Conservation (phyloP, 2,113 vertebrate genomes). For the Orycteropus afer region DNA sequence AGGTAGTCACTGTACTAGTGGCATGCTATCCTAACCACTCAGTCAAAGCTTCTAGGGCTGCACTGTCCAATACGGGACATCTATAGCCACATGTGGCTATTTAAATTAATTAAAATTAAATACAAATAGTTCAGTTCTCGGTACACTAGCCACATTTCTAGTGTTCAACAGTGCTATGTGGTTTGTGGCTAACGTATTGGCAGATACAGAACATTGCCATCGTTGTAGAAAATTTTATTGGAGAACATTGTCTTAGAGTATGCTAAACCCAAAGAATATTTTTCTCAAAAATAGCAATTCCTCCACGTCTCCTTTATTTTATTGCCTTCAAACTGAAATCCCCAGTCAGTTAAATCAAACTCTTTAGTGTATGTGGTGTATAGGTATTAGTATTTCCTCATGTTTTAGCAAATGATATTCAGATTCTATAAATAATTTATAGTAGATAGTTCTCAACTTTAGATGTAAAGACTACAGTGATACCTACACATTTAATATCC, state of each 20-base stretch:
- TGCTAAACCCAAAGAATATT: conserved; percentile 36
- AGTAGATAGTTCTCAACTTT: conserved; percentile 1
- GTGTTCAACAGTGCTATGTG: background rate
- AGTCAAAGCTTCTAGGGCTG: conserved; percentile 45
- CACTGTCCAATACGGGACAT: background rate
- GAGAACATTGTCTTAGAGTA: background rate
- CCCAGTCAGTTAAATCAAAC: background rate
- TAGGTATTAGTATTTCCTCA: background rate
- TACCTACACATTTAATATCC: background rate
- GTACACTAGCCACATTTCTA: conserved; percentile 27
- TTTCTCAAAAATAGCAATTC: background rate
- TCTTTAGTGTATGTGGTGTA: background rate
- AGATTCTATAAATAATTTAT: background rate
- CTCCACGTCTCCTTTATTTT: background rate
- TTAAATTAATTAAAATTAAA: conserved; percentile 17
- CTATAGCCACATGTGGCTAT: background rate
- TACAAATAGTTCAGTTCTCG: background rate
- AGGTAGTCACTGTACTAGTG: conserved; percentile 67
- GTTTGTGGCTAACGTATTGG: background rate
- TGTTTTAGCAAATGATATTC: background rate
- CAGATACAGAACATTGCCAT: background rate
- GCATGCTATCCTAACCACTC: conserved; percentile 72
- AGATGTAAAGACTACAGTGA: conserved; percentile 27
- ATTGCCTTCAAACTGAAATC: conserved; percentile 2
- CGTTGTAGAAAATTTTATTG: background rate